phyloP scores from a whole-genome alignment of 2,113 vertebrate genomes.

The Urocitellus parryii region DNA sequence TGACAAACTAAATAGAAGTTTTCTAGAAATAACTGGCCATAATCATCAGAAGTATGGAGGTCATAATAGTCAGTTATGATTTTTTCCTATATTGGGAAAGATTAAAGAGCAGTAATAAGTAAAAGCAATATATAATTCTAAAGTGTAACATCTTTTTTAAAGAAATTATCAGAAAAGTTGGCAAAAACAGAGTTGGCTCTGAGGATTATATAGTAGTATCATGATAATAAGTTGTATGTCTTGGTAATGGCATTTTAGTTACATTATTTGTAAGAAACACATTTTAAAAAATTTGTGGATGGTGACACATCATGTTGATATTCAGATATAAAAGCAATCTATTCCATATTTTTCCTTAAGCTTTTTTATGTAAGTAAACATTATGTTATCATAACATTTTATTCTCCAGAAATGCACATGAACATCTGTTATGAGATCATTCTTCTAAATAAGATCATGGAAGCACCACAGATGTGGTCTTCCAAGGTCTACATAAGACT shows the following conservation, averaged over 20 bases:
- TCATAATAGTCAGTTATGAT: background rate
- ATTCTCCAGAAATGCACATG: slow-evolving; percentile 35
- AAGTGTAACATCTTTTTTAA: background rate
- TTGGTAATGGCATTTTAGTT: background rate
- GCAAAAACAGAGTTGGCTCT: background rate
- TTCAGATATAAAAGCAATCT: background rate
- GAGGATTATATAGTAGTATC: background rate
- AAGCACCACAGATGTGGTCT: background rate
- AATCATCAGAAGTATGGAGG: background rate
- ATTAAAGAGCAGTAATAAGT: background rate
- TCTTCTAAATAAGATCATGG: slow-evolving; percentile 40
- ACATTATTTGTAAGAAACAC: background rate
- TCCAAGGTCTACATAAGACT: background rate
- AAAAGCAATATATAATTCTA: background rate
- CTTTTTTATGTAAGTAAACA: background rate
- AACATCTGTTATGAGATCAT: slow-evolving; percentile 41
- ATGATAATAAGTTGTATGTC: background rate
- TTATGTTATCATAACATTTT: slow-evolving; percentile 13
- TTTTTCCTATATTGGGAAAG: background rate
- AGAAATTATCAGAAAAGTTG: background rate
- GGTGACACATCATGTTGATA: background rate
- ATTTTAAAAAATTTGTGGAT: background rate
- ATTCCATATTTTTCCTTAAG: background rate
- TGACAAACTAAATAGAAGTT: background rate
- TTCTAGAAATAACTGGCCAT: background rate